These are phyloP conservation scores for Strix occidentalis DNA, from an alignment of 2,797 vertebrate genomes.

Conservation along the genomic window DNA sequence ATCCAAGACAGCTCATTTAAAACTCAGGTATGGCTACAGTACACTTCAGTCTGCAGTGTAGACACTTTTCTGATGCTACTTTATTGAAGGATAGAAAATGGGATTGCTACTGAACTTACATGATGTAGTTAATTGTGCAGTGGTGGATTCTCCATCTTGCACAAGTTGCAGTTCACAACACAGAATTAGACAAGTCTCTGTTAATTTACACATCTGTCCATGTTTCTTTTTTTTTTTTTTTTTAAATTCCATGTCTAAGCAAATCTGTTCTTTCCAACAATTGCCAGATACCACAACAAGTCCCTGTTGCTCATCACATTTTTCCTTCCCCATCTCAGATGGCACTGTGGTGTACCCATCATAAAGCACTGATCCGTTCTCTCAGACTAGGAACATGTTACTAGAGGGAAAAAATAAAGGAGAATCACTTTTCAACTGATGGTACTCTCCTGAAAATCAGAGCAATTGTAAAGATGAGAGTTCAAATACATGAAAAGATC, in stretches of 20 bases:
- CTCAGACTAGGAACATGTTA: background rate
- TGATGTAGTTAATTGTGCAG: background rate
- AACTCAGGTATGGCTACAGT: background rate
- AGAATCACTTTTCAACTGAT: background rate
- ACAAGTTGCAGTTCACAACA: background rate
- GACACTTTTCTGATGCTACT: background rate
- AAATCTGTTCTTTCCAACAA: background rate
- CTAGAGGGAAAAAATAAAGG: background rate
- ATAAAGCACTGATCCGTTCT: background rate
- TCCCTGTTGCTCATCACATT: background rate
- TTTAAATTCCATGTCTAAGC: background rate
- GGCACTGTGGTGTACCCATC: background rate
- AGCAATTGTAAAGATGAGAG: background rate
- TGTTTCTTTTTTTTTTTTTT: background rate
- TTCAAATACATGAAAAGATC: background rate
- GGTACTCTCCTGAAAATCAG: background rate
- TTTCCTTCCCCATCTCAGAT: background rate
- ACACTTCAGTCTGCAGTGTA: background rate
- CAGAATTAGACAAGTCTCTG: background rate
- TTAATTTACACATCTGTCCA: background rate
- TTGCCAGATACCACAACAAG: background rate
- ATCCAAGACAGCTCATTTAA: slow-evolving; percentile 11
- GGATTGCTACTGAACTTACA: background rate
- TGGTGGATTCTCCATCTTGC: background rate
- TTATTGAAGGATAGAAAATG: background rate